Evolutionary conservation across 2,888 invertebrate genomes (phyloP).

Genomic region (Calameuta idolon): DNA sequence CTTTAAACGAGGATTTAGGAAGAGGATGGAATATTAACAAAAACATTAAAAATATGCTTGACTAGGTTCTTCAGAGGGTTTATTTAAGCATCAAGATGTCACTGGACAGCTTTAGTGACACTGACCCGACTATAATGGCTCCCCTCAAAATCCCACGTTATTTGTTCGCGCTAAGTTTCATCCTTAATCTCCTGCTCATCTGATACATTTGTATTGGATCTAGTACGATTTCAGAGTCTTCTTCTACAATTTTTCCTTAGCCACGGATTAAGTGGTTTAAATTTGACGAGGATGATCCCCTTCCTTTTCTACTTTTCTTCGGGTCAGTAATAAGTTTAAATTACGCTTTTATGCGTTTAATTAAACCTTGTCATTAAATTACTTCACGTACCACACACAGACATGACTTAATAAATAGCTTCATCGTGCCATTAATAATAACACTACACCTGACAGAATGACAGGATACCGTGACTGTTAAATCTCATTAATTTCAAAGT

Average conservation of each 20-base stretch:
- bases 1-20: neutral
- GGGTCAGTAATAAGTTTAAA: too few relatives aligned
- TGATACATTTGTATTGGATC: neutral
- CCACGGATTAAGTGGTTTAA: too few relatives aligned
- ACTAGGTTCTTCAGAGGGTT: neutral
- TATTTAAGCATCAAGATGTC: neutral
- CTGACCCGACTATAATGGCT: neutral
- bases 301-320: too few relatives aligned
- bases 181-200: neutral
- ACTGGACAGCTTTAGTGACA: neutral
- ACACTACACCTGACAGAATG: too few relatives aligned
- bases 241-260: too few relatives aligned
- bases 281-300: too few relatives aligned
- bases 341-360: too few relatives aligned
- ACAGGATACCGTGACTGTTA: neutral
- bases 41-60: neutral
- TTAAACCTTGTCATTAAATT: too few relatives aligned
- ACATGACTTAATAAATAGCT: too few relatives aligned
- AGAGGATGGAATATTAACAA: neutral
- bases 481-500: neutral
- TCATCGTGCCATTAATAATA: too few relatives aligned
- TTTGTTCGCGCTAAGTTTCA: neutral
- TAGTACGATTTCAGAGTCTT: neutral
- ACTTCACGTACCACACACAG: too few relatives aligned
- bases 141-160: neutral